Evolutionary conservation across 2,113 vertebrate genomes (phyloP), one percentile per base, ranked within the genome.

Genomic region (Struthio camelus): DNA sequence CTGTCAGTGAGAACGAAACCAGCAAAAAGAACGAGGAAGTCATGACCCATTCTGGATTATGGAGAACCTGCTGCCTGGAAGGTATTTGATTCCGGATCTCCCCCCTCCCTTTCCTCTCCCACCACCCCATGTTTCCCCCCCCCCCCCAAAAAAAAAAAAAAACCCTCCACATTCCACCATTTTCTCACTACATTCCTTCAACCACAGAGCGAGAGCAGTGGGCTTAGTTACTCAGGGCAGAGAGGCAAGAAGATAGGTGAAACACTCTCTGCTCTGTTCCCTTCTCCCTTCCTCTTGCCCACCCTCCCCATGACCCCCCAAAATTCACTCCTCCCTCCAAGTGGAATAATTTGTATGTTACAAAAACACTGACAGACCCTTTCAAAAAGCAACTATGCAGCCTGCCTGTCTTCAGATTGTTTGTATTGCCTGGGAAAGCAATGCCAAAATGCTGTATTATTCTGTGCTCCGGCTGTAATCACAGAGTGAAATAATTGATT

Each of bases 1-100:
- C 98, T 98, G 99, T 98, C 98, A 99, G 99, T 89, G 99, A 99
- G 97, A 99, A 99, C 92, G 99, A 99, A 98, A 99, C 99, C 98
- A 99, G 99, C 98, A 99, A 99, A 98, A 99, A 99, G 98, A 99
- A 99, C 96, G 99, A 99, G 98, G 99, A 99, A 99, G 99, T 99
- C 98, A 99, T 99, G 99, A 99, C 99, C 97, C 99, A 99, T 98
- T 99, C 99, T 89, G 99, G 99, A 98, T 98, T 99, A 97, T 99
- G 99, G 99, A 99, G 99, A 98, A 99, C 99, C 98, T 99, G 99
- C 99, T 99, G 99, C 98, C 98, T 99, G 95, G 99, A 99, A 99
- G 99, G 99, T 99, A 99, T 98, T 98, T 98, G 94, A 97, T 97
- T 96, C 90, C 86, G 94, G 97, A 97, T 93, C 96, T 96, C 94